Evolutionary conservation across 2,113 vertebrate genomes (phyloP).

Genomic region (Pimephales promelas): DNA sequence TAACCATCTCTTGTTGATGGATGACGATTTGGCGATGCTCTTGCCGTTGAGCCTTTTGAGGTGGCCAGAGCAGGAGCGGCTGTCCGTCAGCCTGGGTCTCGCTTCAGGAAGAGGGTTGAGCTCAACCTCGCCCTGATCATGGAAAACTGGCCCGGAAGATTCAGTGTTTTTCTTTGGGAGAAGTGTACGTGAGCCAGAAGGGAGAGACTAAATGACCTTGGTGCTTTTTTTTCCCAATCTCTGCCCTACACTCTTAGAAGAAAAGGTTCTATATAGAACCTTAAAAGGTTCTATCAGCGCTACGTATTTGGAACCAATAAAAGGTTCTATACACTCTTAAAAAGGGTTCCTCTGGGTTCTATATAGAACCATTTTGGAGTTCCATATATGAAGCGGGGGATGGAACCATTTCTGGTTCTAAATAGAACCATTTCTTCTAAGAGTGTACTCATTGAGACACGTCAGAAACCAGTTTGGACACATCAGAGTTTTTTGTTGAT

Average conservation of each 20-base stretch:
- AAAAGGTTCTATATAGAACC: too few relatives aligned
- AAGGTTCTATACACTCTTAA: too few relatives aligned
- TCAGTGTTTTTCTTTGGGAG: constrained; percentile 44
- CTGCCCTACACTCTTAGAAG: too few relatives aligned
- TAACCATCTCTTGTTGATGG: not conserved
- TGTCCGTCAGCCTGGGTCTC: constrained; percentile 5
- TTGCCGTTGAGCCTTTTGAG: not conserved
- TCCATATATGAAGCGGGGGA: too few relatives aligned
- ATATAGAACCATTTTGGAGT: too few relatives aligned
- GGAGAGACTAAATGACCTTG: constrained; percentile 47
- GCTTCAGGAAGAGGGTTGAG: constrained; percentile 46
- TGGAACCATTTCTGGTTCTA: too few relatives aligned
- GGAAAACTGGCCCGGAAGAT: not conserved
- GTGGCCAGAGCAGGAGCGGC: not conserved
- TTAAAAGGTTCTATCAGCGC: too few relatives aligned
- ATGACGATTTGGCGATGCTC: not conserved
- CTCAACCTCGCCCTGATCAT: not conserved
- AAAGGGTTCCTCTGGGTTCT: too few relatives aligned
- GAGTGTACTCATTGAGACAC: not conserved
- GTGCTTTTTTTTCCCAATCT: constrained; percentile 33
- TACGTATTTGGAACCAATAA: too few relatives aligned
- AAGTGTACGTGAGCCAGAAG: constrained; percentile 31
- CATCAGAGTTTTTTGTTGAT: not conserved
- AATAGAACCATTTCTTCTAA: too few relatives aligned
- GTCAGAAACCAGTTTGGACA: not conserved